Evolutionary conservation across 2,113 vertebrate genomes (phyloP), one percentile per base, ranked within the genome.

Genomic region (Indicator maculatus): DNA sequence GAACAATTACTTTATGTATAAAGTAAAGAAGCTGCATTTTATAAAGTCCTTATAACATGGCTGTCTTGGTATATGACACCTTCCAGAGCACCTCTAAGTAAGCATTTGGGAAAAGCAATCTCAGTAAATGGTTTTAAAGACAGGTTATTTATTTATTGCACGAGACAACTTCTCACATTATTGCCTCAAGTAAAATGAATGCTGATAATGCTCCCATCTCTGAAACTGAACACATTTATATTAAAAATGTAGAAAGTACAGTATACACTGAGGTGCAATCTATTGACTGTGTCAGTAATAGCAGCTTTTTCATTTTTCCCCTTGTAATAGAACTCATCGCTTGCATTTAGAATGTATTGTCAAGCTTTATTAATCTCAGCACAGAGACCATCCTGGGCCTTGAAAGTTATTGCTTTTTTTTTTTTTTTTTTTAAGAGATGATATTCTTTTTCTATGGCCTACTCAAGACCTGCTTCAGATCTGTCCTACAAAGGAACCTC

Each of bases 321-420:
- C 94, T 97, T 98, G 94, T 98, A 98, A 98, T 97, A 96, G 97
- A 98, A 98, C 90, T 97, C 97, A 97, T 92, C 95, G 71, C 95
- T 95, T 97, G 95, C 93, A 96, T 97, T 98, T 92, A 94, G 95
- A 98, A 98, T 97, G 94, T 91, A 98, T 98, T 97, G 97, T 97
- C 96, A 96, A 95, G 95, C 95, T 98, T 98, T 98, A 98, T 98
- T 98, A 98, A 98, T 98, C 97, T 98, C 97, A 96, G 96, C 87
- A 93, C 93, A 96, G 96, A 96, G 96, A 95, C 96, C 94, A 91
- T 93, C 96, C 95, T 95, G 82, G 95, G 96, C 97, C 97, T 96
- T 95, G 96, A 97, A 97, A 96, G 92, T 93, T 96, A 98, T 96
- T 96, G 97, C 96, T 95, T 97, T 96, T 94, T 53, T 53, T 53